Conservation (phyloP, 2,888 invertebrate species). For the Spodoptera picta region DNA sequence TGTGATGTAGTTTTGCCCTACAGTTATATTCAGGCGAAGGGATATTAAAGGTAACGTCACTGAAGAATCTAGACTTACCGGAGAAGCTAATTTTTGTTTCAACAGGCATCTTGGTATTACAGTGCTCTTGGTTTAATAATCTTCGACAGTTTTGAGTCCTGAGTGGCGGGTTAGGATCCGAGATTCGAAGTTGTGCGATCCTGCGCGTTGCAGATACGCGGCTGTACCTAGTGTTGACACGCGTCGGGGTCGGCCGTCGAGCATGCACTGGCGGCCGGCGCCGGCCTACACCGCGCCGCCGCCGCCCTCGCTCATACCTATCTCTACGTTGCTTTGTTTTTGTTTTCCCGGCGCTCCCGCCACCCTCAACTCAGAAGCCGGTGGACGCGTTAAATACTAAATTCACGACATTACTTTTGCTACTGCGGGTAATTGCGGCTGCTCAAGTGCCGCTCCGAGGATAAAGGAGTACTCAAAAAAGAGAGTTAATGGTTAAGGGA, state of each 20-base stretch:
- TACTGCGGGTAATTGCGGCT: constrained; percentile 44
- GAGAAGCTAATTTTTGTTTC: constrained; percentile 87
- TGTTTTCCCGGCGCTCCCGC: constrained; percentile 66
- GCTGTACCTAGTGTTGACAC: constrained; percentile 68
- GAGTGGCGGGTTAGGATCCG: constrained; percentile 38
- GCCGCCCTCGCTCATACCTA: constrained; percentile 72
- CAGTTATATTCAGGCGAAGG: constrained; percentile 6
- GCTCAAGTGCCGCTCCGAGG: constrained; percentile 21
- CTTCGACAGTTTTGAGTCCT: constrained; percentile 39
- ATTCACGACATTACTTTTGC: constrained; percentile 55
- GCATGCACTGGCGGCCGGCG: constrained; percentile 76
- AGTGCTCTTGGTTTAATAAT: constrained; percentile 32
- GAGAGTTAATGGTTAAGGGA: not conserved
- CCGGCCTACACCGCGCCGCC: constrained; percentile 60
- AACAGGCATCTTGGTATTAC: constrained; percentile 77
- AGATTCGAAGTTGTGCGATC: constrained; percentile 55
- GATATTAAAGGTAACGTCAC: constrained; percentile 27
- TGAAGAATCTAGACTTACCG: constrained; percentile 74
- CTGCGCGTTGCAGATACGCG: constrained; percentile 71
- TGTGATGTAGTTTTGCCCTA: constrained; percentile 31
- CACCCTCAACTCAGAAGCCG: constrained; percentile 40
- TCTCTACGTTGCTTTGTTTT: constrained; percentile 63
- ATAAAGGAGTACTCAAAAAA: constrained; percentile 4
- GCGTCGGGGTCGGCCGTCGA: constrained; percentile 74
- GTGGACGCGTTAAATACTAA: constrained; percentile 46